A percentile compares a stretch with the other conserved stretches of the same genome.
Conservation (phyloP, 2,797 vertebrate genomes). For the Tokudaia tokunoshimensis region DNA sequence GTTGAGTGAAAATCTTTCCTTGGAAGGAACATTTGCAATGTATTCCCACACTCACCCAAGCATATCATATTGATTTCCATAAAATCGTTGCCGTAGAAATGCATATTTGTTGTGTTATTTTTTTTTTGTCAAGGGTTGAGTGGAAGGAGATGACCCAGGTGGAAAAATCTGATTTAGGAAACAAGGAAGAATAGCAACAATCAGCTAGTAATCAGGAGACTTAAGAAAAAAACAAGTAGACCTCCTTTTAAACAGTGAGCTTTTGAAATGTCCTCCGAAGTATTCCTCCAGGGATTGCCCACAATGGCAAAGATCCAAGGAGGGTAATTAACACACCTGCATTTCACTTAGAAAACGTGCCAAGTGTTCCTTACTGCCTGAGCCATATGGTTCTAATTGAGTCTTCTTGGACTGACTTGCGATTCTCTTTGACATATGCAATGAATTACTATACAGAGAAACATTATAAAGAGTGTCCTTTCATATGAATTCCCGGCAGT, state of each 20-base stretch:
- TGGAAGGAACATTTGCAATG: constrained; percentile 39
- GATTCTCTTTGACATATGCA: constrained; percentile 57
- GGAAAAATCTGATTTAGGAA: constrained; percentile 80
- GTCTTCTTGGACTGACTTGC: constrained; percentile 58
- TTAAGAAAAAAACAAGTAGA: constrained; percentile 47
- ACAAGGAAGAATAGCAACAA: constrained; percentile 60
- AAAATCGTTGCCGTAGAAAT: constrained; percentile 79
- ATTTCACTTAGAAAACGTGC: constrained; percentile 47
- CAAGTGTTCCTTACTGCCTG: constrained; percentile 57
- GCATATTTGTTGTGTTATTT: constrained; percentile 46
- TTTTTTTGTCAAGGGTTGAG: constrained; percentile 44
- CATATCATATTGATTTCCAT: constrained; percentile 13
- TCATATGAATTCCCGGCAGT: constrained; percentile 32
- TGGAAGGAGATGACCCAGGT: constrained; percentile 64
- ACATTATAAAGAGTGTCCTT: background rate
- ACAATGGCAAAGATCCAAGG: constrained; percentile 57
- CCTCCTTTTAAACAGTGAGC: constrained; percentile 65
- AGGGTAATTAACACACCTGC: constrained; percentile 36
- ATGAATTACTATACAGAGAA: constrained; percentile 40
- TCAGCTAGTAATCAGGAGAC: constrained; percentile 52
- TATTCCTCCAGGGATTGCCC: constrained; percentile 59
- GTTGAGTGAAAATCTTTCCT: background rate
- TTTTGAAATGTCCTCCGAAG: constrained; percentile 56
- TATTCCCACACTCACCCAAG: constrained; percentile 30
- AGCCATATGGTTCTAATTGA: constrained; percentile 50